Percentiles rank a stretch among this genome's conserved stretches.
Evolutionary conservation across 2,888 invertebrate species (phyloP).

Genomic region (Leptinotarsa peninsularis): DNA sequence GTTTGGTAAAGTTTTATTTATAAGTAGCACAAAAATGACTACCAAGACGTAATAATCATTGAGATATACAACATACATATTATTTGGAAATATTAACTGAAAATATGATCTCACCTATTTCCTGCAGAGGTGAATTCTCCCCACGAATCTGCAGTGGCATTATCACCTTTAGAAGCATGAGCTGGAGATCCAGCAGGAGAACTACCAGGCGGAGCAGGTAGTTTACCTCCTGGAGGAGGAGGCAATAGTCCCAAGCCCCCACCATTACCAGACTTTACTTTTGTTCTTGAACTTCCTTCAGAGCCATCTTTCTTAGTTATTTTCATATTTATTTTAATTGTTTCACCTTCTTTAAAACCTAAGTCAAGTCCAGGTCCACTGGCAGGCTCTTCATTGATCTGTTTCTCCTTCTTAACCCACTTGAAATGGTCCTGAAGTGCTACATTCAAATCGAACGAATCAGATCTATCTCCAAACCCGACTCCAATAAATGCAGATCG

Average conservation of each 20-base stretch:
- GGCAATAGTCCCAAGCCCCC: constrained; percentile 74
- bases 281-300: constrained; percentile 77
- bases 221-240: constrained; percentile 84
- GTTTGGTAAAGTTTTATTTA: too few relatives aligned
- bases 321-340: constrained; percentile 99
- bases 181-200: constrained; percentile 82
- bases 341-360: constrained; percentile 99
- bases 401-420: constrained; percentile 86
- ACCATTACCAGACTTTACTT: constrained; percentile 67
- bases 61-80: neutral
- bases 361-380: constrained; percentile 89
- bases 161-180: constrained; percentile 66
- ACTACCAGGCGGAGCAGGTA: constrained; percentile 82
- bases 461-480: constrained; percentile 97
- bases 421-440: constrained; percentile 98
- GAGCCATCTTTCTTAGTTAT: constrained; percentile 93
- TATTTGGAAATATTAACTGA: neutral
- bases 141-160: constrained; percentile 74
- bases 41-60: too few relatives aligned
- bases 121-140: constrained; percentile 82
- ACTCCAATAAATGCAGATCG: constrained; percentile 95
- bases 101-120: constrained; percentile 50
- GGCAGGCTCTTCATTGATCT: constrained; percentile 83
- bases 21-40: too few relatives aligned
- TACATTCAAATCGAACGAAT: constrained; percentile 99